A percentile compares a stretch with the other conserved stretches of the same genome.
These are phyloP conservation scores for Jordanella pulchra DNA, from an alignment of 2,797 vertebrate genomes.

Conservation along the genomic window DNA sequence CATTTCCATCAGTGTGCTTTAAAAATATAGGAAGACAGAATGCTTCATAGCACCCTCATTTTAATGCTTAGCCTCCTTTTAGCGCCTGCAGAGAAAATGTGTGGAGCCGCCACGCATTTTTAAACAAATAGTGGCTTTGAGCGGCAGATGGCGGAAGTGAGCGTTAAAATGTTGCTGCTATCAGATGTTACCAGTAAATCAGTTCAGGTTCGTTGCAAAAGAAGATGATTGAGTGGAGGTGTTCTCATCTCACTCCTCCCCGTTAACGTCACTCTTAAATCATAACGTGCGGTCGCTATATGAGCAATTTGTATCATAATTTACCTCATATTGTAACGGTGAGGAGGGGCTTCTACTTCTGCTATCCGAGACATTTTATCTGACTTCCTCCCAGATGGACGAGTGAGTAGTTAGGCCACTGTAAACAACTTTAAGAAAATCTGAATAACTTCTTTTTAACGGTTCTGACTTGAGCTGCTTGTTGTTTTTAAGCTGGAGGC, in stretches of 20 bases:
- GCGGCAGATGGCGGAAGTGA: slow-evolving; percentile 56
- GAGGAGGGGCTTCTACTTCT: slow-evolving; percentile 60
- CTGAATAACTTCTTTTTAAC: neutral
- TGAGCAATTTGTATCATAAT: slow-evolving; percentile 39
- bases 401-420: neutral
- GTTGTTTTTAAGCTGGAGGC: neutral
- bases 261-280: neutral
- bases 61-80: too few relatives aligned
- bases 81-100: too few relatives aligned
- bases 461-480: neutral
- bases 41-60: too few relatives aligned
- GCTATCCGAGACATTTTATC: slow-evolving; percentile 18
- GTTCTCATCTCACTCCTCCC: neutral
- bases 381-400: slow-evolving; percentile 34
- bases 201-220: neutral
- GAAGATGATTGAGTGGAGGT: neutral
- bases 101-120: too few relatives aligned
- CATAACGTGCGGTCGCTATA: neutral
- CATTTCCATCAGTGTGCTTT: too few relatives aligned
- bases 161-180: neutral
- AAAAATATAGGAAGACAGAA: too few relatives aligned
- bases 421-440: slow-evolving; percentile 14
- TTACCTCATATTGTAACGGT: slow-evolving; percentile 58
- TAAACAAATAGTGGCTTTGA: neutral
- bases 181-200: neutral